Conservation (phyloP, 2,888 invertebrate genomes). For the Parelbella ahira region DNA sequence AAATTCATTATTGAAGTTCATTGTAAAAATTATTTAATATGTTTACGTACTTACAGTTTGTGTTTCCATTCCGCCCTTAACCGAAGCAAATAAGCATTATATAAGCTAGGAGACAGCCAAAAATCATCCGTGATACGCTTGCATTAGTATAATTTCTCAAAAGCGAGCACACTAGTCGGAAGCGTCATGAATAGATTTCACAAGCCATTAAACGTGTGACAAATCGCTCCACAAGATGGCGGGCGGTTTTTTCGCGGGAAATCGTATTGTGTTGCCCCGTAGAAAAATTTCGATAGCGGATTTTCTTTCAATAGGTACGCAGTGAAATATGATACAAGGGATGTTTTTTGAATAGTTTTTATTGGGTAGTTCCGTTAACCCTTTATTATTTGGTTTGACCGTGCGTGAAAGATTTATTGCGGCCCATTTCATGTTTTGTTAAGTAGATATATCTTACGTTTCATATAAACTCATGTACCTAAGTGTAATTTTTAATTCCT, state of each 20-base stretch:
- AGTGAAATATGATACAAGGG: slow-evolving; percentile 56
- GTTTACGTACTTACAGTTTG: slow-evolving; percentile 6
- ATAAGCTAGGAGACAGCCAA: slow-evolving; percentile 26
- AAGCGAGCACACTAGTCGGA: slow-evolving; percentile 36
- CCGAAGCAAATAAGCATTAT: slow-evolving; percentile 21
- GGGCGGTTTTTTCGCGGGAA: slow-evolving; percentile 66
- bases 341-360: slow-evolving; percentile 30
- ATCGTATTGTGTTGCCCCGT: slow-evolving; percentile 46
- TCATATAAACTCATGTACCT: too few relatives aligned
- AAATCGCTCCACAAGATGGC: slow-evolving; percentile 77
- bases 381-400: slow-evolving; percentile 49
- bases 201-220: slow-evolving; percentile 82
- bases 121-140: slow-evolving; percentile 25
- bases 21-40: slow-evolving; percentile 17
- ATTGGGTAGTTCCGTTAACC: slow-evolving; percentile 61
- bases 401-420: slow-evolving; percentile 38
- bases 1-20: slow-evolving; percentile 10
- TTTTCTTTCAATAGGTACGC: slow-evolving; percentile 61
- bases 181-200: slow-evolving; percentile 73
- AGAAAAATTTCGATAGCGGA: slow-evolving; percentile 57
- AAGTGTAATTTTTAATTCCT: too few relatives aligned
- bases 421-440: slow-evolving; percentile 3
- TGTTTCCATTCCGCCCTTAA: slow-evolving; percentile 11
- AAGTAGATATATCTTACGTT: too few relatives aligned
- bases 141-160: slow-evolving; percentile 30